These are phyloP conservation scores for Pseudorhombus dupliciocellatus DNA, from an alignment of 2,113 vertebrate species.

Conservation along the genomic window DNA sequence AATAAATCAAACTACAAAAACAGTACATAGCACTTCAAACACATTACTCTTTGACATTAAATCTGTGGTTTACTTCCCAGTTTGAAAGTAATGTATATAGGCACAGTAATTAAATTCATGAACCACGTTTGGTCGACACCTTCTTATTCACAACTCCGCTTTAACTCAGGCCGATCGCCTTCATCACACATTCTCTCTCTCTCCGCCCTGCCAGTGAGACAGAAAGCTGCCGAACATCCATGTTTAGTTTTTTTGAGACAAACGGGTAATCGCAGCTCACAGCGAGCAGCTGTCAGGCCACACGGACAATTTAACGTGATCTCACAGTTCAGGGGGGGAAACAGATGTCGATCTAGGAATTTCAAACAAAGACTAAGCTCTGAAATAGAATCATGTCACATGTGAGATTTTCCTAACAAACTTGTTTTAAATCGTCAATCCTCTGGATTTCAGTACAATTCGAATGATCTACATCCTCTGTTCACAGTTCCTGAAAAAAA, in stretches of 20 bases:
- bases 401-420: neutral
- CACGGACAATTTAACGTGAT: constrained; percentile 5
- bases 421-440: neutral
- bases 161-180: neutral
- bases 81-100: constrained; percentile 75
- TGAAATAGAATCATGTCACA: constrained; percentile 1
- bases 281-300: constrained; percentile 1
- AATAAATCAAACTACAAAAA: constrained; percentile 77
- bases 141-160: constrained; percentile 36
- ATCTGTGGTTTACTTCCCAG: constrained; percentile 70
- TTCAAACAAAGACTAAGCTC: neutral
- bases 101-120: constrained; percentile 76
- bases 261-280: neutral
- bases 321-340: constrained; percentile 2
- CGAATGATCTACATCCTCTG: constrained; percentile 20
- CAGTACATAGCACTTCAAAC: constrained; percentile 85
- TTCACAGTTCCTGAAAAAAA: constrained; percentile 54
- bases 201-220: neutral
- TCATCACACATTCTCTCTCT: neutral
- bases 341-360: neutral
- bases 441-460: constrained; percentile 45
- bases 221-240: constrained; percentile 25
- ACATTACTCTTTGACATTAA: constrained; percentile 77
- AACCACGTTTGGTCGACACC: constrained; percentile 46
- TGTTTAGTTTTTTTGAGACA: neutral